Percentiles rank a stretch among this genome's conserved stretches.
Evolutionary conservation across 2,113 vertebrate genomes (phyloP).

Genomic region (Planiliza haematocheilus): DNA sequence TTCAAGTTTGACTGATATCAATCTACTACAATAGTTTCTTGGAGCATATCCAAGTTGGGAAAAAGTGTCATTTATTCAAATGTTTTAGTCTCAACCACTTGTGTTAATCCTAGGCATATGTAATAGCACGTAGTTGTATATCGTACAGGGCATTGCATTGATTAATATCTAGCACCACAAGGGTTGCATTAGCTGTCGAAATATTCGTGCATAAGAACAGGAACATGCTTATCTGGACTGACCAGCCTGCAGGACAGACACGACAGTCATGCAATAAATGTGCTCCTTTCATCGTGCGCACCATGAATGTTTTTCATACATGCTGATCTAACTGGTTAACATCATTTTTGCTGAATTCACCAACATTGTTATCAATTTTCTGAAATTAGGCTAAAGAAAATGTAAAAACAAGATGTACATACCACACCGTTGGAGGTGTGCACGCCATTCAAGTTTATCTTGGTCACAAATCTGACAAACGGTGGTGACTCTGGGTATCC

Average conservation of each 20-base stretch:
- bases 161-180: background rate
- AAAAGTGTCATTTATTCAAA: no score
- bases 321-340: background rate
- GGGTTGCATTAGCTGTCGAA: background rate
- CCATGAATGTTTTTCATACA: background rate
- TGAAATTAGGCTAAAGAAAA: no score
- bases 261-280: background rate
- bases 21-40: no score
- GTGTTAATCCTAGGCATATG: no score
- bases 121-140: background rate
- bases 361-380: background rate
- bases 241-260: background rate
- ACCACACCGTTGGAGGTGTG: conserved; percentile 99
- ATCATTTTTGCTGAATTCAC: background rate
- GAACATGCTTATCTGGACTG: conserved; percentile 6
- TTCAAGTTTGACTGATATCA: no score
- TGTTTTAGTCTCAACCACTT: no score
- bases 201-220: background rate
- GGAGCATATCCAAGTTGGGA: no score
- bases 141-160: background rate
- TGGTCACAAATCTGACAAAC: conserved; percentile 98
- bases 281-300: background rate
- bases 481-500: conserved; percentile 97
- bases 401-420: conserved; percentile 74
- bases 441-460: conserved; percentile 99